Evolutionary conservation across 1,140 invertebrate genomes (phyloP).

Genomic region (Goniozus legneri): DNA sequence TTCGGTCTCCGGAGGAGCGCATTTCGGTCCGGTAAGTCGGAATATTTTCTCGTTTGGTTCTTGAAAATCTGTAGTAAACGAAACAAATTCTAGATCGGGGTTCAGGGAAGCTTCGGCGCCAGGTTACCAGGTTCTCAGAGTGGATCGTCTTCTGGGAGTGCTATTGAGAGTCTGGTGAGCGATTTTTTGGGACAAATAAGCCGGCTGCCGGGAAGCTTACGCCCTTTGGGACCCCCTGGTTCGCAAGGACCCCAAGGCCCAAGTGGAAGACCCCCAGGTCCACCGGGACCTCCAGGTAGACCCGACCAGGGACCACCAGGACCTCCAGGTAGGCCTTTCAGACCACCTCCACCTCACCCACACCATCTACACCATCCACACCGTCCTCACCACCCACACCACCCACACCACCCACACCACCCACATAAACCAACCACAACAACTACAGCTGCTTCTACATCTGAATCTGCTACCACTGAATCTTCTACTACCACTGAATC

Average conservation of each 20-base stretch:
- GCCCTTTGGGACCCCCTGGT: conserved; percentile 2
- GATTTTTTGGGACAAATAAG: too few relatives aligned
- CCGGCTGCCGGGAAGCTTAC: too few relatives aligned
- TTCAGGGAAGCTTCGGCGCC: too few relatives aligned
- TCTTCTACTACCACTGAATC: background rate
- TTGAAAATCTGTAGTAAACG: too few relatives aligned
- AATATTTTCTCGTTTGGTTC: background rate
- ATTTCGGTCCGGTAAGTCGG: conserved; percentile 27
- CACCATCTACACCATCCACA: background rate
- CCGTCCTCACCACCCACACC: background rate
- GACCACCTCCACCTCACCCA: background rate
- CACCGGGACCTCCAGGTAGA: background rate
- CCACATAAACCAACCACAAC: background rate
- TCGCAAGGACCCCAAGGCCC: background rate
- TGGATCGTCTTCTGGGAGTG: too few relatives aligned
- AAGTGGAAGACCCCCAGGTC: background rate
- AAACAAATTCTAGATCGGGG: too few relatives aligned
- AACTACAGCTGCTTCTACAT: background rate
- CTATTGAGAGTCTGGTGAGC: too few relatives aligned
- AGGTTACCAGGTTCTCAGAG: too few relatives aligned
- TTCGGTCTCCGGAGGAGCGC: conserved; percentile 24
- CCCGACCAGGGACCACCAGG: background rate
- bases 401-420: background rate
- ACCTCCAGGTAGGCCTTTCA: background rate
- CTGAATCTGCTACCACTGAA: background rate